These are phyloP conservation scores for Heliornis fulica DNA, from an alignment of 2,113 vertebrate genomes.

Conservation along the genomic window DNA sequence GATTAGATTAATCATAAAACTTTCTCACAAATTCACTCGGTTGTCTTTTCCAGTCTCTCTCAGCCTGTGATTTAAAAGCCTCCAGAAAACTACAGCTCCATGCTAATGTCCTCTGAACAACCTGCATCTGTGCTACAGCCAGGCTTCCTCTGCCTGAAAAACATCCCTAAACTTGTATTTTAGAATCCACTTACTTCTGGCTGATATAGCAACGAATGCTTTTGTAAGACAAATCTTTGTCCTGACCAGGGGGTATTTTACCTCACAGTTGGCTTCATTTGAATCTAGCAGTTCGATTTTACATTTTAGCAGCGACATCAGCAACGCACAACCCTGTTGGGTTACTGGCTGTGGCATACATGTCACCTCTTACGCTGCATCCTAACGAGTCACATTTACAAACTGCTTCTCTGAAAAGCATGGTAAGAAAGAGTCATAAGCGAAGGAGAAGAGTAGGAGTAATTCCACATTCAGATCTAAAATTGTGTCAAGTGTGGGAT, in stretches of 20 bases:
- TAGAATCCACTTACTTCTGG: background rate
- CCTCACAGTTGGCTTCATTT: background rate
- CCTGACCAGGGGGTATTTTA: background rate
- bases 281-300: background rate
- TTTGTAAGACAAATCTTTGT: background rate
- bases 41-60: background rate
- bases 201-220: background rate
- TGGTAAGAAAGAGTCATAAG: conserved; percentile 9
- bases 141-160: background rate
- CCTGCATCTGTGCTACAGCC: background rate
- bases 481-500: conserved; percentile 54
- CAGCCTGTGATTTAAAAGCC: background rate
- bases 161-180: background rate
- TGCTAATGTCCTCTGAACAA: background rate
- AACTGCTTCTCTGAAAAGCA: conserved; percentile 1
- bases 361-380: background rate
- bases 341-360: background rate
- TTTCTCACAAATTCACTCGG: background rate
- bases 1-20: background rate
- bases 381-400: background rate
- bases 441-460: conserved; percentile 55
- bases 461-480: conserved; percentile 44
- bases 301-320: background rate
- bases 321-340: background rate
- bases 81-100: background rate